phyloP scores from a whole-genome alignment of 2,888 invertebrate species.

The Adela reaumurella region DNA sequence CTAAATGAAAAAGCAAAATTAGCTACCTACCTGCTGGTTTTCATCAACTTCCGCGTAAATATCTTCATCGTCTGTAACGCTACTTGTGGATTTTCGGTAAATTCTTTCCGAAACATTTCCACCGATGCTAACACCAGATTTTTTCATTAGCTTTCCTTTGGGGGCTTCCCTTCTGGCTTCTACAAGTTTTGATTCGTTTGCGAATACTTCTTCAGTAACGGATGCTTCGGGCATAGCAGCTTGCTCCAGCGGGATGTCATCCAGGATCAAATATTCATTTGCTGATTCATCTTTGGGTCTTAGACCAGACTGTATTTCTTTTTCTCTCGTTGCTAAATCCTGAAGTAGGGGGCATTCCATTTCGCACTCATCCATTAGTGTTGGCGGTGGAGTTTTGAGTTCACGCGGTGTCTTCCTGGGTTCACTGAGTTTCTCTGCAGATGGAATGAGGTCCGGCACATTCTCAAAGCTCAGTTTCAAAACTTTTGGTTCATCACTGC shows the following conservation, averaged over 20 bases:
- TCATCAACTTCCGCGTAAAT: conserved; percentile 43
- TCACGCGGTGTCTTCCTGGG: conserved; percentile 10
- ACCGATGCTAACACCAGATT: conserved; percentile 1
- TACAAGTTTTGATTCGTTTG: conserved; percentile 2
- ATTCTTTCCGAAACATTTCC: not conserved
- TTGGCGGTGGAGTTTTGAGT: conserved; percentile 19
- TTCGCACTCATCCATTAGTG: conserved; percentile 17
- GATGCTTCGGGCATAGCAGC: conserved; percentile 35
- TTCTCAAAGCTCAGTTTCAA: conserved; percentile 18
- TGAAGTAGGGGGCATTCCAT: conserved; percentile 19
- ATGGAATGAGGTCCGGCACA: conserved; percentile 26
- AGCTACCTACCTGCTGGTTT: conserved; percentile 25
- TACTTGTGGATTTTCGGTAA: conserved; percentile 2
- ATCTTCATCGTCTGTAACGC: conserved; percentile 22
- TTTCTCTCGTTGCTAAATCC: conserved; percentile 18
- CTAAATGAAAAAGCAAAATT: too few relatives aligned
- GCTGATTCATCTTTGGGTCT: conserved; percentile 18
- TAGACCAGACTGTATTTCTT: conserved; percentile 17
- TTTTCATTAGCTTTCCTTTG: not conserved
- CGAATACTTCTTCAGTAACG: conserved; percentile 19
- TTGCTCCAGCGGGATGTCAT: conserved; percentile 28
- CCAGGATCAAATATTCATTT: conserved; percentile 30
- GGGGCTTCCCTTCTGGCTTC: conserved; percentile 3
- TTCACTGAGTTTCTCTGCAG: conserved; percentile 10
- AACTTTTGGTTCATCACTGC: conserved; percentile 19